A percentile compares a stretch with the other conserved stretches of the same genome.
These are phyloP conservation scores for Elephas maximus DNA, from an alignment of 2,113 vertebrate genomes.

Conservation along the genomic window DNA sequence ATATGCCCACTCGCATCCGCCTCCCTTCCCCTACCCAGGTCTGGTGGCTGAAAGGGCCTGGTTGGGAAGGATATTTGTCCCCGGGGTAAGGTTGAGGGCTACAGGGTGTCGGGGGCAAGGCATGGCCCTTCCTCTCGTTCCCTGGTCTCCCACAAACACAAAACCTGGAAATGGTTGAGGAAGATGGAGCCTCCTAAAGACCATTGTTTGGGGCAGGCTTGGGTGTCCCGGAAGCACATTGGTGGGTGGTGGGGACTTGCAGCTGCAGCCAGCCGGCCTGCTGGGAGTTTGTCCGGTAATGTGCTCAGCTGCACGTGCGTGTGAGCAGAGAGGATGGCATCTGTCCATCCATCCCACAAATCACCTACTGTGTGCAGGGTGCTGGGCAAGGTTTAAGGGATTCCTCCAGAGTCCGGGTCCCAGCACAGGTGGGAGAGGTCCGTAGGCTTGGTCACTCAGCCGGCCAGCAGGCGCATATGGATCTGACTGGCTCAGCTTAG, in stretches of 20 bases:
- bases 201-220: conserved; percentile 76
- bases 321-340: background rate
- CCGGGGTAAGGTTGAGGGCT: background rate
- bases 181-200: conserved; percentile 66
- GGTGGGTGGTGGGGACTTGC: background rate
- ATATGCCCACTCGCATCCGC: background rate
- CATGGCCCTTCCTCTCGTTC: background rate
- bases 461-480: rapidly evolving
- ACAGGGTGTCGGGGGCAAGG: background rate
- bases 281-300: background rate
- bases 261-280: background rate
- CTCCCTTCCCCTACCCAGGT: background rate
- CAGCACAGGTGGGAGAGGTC: background rate
- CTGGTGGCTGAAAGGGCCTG: background rate
- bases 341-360: background rate
- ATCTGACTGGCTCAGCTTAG: background rate
- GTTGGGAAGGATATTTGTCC: background rate
- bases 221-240: conserved; percentile 66
- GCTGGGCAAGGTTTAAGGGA: background rate
- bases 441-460: background rate
- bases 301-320: background rate
- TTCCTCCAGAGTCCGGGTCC: background rate
- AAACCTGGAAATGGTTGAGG: conserved; percentile 81
- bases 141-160: conserved; percentile 76
- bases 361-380: background rate